Base-by-base conservation (phyloP, 2,797 vertebrate species). In the Tokudaia muenninki region DNA sequence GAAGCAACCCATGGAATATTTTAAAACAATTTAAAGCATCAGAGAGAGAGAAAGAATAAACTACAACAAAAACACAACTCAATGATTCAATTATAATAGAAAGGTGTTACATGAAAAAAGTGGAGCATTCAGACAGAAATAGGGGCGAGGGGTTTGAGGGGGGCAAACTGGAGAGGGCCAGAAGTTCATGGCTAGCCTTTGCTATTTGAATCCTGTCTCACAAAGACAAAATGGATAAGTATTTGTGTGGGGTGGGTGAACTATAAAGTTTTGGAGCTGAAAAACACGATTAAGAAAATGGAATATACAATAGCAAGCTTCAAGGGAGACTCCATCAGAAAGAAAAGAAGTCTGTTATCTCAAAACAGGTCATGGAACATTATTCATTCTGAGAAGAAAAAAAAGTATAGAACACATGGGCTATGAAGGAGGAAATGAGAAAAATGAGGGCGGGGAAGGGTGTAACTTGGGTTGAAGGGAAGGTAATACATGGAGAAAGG, bases 171-270 rank as follows among this genome's bases (percentile, higher is more conserved):
- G 24, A 41, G 55, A 24, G 22, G n/a, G 37, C 21, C 2, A 26
- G 34, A 41, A 75, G 10, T 59, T 31, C 16, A 21, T 31, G 26
- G 52, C 17, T 2, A 34, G 87, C 17, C 17, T 75, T 74, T 57
- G 6, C 3, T 88, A 26, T 11, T 89, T 44, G 37, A 75, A 59
- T 6, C 10, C 26, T 75, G 37, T 59, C 70, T 59, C 26, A 75
- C 52, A 59, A 88, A 44, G 16, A 31, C 26, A 31, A 59, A 77
- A 26, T 26, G 75, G 44, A 59, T 74, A 57, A 31, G 3, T 34
- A 77, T 77, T 24, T 87, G 8, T 2, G 26, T 7, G 13, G 6
- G 17, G 3, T 3, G 14, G 13, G 16, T 1, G 0, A 1, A 65
- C 3, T 5, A 67, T 24, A 55, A 78, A 93, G 44, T 57, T 87